Evolutionary conservation across 23 tunicate species (phyloP).

Genomic region (Trididemnum miniatum): DNA sequence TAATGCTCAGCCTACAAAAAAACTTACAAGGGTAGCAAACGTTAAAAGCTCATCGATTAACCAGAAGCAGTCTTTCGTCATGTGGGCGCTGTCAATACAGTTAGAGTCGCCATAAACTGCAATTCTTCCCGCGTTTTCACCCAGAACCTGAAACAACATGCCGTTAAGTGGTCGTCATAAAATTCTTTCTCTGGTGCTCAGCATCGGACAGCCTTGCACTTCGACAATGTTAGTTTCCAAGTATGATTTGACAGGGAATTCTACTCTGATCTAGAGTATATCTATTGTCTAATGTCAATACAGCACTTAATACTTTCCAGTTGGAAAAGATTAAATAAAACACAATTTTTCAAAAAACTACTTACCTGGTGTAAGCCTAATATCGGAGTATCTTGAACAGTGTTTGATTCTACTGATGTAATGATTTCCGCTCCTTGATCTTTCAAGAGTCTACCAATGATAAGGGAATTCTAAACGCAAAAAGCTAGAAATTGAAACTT

Average conservation of each 20-base stretch:
- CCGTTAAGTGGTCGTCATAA: too few relatives aligned
- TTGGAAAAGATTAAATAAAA: too few relatives aligned
- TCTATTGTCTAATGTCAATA: too few relatives aligned
- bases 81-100: constrained; percentile 93
- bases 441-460: constrained; percentile 29
- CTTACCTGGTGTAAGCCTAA: constrained; percentile 61
- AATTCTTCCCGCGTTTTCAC: constrained; percentile 58
- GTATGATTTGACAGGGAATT: too few relatives aligned
- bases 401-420: constrained; percentile 1
- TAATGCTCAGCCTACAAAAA: too few relatives aligned
- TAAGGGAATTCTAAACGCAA: constrained; percentile 31
- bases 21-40: too few relatives aligned
- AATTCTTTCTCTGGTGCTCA: too few relatives aligned
- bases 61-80: constrained; percentile 93
- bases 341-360: too few relatives aligned
- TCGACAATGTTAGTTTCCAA: too few relatives aligned
- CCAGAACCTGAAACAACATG: constrained; percentile 40
- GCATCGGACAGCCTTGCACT: too few relatives aligned
- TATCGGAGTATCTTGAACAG: constrained; percentile 28
- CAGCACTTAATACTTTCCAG: too few relatives aligned
- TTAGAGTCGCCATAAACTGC: constrained; percentile 99
- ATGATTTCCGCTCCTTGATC: constrained; percentile 74
- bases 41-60: constrained; percentile 75
- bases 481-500: background rate
- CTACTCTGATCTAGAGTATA: too few relatives aligned